Evolutionary conservation across 1,140 invertebrate genomes (phyloP).

Genomic region (Stratiolaelaps scimitus): DNA sequence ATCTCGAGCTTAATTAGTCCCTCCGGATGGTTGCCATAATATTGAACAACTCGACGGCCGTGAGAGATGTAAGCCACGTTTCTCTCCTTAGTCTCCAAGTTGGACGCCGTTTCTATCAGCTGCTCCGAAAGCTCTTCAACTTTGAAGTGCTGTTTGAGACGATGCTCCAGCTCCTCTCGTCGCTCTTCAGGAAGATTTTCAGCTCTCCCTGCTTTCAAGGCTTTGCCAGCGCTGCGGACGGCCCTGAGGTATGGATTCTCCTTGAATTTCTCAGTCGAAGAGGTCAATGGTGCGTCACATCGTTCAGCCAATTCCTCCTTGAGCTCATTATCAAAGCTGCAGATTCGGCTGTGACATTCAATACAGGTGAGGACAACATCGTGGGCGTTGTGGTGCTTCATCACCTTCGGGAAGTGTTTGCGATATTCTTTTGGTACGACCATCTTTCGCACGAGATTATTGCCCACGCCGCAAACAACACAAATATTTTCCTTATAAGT

Average conservation of each 20-base stretch:
- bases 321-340: conserved; percentile 52
- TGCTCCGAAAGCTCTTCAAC: conserved; percentile 39
- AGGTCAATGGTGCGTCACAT: conserved; percentile 53
- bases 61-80: conserved; percentile 51
- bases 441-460: conserved; percentile 63
- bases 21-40: conserved; percentile 44
- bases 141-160: conserved; percentile 39
- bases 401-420: conserved; percentile 63
- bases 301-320: conserved; percentile 49
- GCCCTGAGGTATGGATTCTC: conserved; percentile 47
- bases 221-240: conserved; percentile 51
- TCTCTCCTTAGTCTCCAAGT: conserved; percentile 41
- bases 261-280: conserved; percentile 39
- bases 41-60: conserved; percentile 53
- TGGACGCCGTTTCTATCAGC: conserved; percentile 38
- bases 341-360: conserved; percentile 58
- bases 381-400: conserved; percentile 71
- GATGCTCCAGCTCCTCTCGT: conserved; percentile 41
- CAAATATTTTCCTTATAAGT: conserved; percentile 64
- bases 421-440: conserved; percentile 71
- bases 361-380: conserved; percentile 64
- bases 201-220: conserved; percentile 44
- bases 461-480: conserved; percentile 59
- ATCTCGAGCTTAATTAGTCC: conserved; percentile 57
- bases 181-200: conserved; percentile 47